These are phyloP conservation scores for Hapalemur alaotrensis DNA, from an alignment of 2,797 vertebrate genomes.

Conservation along the genomic window DNA sequence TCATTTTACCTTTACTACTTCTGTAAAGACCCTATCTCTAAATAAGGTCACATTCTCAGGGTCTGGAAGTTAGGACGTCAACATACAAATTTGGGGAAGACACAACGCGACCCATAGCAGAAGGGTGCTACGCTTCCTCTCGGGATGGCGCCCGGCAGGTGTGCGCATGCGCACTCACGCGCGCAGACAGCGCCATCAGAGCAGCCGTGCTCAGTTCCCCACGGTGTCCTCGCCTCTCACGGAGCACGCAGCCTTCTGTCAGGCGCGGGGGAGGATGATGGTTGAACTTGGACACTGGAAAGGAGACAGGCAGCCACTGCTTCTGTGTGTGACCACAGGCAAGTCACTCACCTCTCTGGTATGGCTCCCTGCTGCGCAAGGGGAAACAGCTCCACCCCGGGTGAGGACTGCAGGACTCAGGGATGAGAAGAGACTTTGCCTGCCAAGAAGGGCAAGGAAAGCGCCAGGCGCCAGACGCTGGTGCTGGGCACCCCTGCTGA, in stretches of 20 bases:
- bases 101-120: not conserved
- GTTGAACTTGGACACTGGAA: not conserved
- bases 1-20: not conserved
- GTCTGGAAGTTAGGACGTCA: not conserved
- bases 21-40: not conserved
- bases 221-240: slow-evolving; percentile 22
- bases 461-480: not conserved
- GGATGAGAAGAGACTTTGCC: not conserved
- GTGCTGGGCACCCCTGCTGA: not conserved
- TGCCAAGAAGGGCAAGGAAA: not conserved
- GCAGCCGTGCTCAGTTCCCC: slow-evolving; percentile 32
- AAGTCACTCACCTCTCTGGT: not conserved
- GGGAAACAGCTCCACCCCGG: not conserved
- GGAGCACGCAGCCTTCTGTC: not conserved
- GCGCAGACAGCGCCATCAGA: not conserved
- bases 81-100: not conserved
- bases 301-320: not conserved
- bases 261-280: not conserved
- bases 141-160: not conserved
- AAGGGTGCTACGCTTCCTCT: not conserved
- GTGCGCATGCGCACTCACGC: not conserved
- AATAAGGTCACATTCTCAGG: not conserved
- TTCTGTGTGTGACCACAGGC: not conserved
- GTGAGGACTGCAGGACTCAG: not conserved
- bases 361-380: not conserved